phyloP scores from a whole-genome alignment of 2,113 vertebrate species.

The Mastomys natalensis region DNA sequence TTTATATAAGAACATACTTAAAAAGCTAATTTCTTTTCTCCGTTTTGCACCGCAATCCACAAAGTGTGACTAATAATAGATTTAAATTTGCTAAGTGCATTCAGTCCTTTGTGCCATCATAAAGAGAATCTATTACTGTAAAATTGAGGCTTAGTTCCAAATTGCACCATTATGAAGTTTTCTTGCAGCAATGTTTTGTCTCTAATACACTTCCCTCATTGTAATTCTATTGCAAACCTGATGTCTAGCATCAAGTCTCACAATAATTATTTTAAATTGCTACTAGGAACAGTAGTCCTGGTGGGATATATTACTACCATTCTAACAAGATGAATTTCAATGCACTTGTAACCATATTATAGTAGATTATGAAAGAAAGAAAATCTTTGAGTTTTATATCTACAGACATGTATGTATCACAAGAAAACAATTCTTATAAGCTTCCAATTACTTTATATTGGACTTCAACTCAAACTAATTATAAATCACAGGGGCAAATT shows the following conservation, averaged over 20 bases:
- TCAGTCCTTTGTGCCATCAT: slow-evolving; percentile 92
- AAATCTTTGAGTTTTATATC: slow-evolving; percentile 87
- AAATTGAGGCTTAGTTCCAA: slow-evolving; percentile 94
- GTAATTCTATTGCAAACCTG: slow-evolving; percentile 94
- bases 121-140: slow-evolving; percentile 93
- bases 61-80: slow-evolving; percentile 92
- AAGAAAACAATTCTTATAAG: slow-evolving; percentile 84
- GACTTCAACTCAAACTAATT: slow-evolving; percentile 82
- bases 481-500: slow-evolving; percentile 79
- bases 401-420: slow-evolving; percentile 82
- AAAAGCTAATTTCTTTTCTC: slow-evolving; percentile 90
- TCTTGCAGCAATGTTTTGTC: slow-evolving; percentile 92
- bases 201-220: slow-evolving; percentile 94
- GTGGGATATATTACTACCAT: slow-evolving; percentile 97
- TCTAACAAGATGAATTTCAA: slow-evolving; percentile 96
- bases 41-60: slow-evolving; percentile 88
- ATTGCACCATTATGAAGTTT: slow-evolving; percentile 94
- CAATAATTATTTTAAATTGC: slow-evolving; percentile 99
- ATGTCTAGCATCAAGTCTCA: slow-evolving; percentile 96
- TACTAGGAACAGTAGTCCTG: slow-evolving; percentile 95
- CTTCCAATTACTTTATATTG: slow-evolving; percentile 79
- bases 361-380: slow-evolving; percentile 90
- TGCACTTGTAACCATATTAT: slow-evolving; percentile 91
- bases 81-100: slow-evolving; percentile 93
- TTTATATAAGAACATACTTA: slow-evolving; percentile 88